phyloP scores from a whole-genome alignment of 2,113 vertebrate genomes.

The Nycticebus coucang region DNA sequence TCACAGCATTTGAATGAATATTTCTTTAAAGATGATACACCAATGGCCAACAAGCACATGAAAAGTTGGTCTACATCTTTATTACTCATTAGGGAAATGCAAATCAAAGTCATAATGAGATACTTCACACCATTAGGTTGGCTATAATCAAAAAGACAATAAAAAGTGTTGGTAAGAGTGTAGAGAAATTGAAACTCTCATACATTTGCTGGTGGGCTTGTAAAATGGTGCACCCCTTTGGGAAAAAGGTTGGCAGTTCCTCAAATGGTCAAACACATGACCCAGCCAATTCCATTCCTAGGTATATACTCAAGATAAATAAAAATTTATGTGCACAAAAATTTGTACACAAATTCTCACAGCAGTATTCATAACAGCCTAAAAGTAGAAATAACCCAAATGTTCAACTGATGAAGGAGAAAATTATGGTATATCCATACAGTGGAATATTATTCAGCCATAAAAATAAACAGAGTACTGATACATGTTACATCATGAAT shows the following conservation, averaged over 20 bases:
- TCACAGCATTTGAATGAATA: neutral
- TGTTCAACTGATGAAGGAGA: neutral
- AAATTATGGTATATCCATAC: neutral
- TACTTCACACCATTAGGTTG: neutral
- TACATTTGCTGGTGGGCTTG: neutral
- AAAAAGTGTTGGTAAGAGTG: neutral
- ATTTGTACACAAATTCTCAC: neutral
- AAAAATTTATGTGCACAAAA: neutral
- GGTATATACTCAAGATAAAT: constrained; percentile 13
- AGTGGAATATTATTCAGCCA: neutral
- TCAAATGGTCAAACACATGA: neutral
- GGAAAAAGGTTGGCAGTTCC: neutral
- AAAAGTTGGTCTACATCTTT: neutral
- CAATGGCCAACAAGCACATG: neutral
- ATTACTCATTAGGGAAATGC: neutral
- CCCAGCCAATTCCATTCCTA: neutral
- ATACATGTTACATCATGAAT: neutral
- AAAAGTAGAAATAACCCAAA: neutral
- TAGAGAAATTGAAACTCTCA: neutral
- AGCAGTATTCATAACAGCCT: neutral
- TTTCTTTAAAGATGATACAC: neutral
- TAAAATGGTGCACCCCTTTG: neutral
- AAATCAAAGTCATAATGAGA: neutral
- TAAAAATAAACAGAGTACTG: neutral
- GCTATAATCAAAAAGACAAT: neutral